phyloP scores from a whole-genome alignment of 2,113 vertebrate genomes.

The Dipodomys stephensi region DNA sequence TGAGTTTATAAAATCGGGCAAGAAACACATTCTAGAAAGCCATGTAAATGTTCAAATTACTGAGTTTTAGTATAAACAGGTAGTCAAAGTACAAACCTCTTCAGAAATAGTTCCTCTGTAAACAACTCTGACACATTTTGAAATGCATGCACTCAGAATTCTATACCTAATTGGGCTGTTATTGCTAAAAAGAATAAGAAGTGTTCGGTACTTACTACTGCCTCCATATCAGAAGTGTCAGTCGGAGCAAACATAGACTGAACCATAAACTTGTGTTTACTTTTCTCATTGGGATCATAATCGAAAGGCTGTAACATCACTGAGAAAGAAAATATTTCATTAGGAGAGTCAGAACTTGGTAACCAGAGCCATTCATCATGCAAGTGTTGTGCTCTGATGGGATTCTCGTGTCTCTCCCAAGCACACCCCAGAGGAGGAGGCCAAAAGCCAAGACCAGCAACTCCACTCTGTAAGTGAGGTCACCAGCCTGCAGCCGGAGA shows the following conservation, averaged over 20 bases:
- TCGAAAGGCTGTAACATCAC: conserved; percentile 99
- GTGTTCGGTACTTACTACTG: conserved; percentile 93
- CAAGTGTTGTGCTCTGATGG: neutral
- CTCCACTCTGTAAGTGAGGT: neutral
- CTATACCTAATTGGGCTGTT: neutral
- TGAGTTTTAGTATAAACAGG: conserved; percentile 5
- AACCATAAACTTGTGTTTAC: conserved; percentile 99
- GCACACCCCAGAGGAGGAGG: neutral
- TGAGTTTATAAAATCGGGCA: neutral
- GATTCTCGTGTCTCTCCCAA: neutral
- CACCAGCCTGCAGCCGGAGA: neutral
- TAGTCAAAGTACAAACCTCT: neutral
- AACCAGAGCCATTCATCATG: neutral
- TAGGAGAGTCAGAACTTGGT: conserved; percentile 67
- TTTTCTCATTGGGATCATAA: conserved; percentile 99
- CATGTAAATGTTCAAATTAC: neutral
- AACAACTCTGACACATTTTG: neutral
- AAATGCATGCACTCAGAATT: conserved; percentile 63
- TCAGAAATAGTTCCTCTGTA: conserved; percentile 5
- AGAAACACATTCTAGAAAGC: neutral
- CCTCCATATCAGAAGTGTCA: conserved; percentile 99
- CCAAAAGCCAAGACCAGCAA: neutral
- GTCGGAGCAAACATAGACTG: conserved; percentile 97
- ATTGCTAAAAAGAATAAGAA: conserved; percentile 41
- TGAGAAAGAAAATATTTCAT: conserved; percentile 86